These are phyloP conservation scores for Denticeps clupeoides DNA, from an alignment of 2,797 vertebrate genomes.

Conservation along the genomic window DNA sequence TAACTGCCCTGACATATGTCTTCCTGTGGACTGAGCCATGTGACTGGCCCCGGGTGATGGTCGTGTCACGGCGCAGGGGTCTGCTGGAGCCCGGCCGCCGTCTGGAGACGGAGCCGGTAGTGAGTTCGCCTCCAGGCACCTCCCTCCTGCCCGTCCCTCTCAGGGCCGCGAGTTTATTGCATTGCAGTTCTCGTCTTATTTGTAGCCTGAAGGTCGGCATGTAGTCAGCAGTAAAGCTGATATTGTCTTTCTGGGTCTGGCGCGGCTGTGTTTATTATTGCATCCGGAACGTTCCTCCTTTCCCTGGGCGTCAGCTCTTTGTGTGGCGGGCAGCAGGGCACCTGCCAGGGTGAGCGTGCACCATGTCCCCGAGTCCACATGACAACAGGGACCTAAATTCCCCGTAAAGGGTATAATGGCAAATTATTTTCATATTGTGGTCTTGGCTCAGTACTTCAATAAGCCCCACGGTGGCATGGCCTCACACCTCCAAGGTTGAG, in stretches of 20 bases:
- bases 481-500: too few relatives aligned
- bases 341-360: neutral
- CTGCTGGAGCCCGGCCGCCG: neutral
- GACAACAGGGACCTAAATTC: neutral
- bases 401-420: too few relatives aligned
- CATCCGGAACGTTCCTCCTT: neutral
- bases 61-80: too few relatives aligned
- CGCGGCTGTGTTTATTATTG: slow-evolving; percentile 2
- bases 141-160: slow-evolving; percentile 13
- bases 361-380: neutral
- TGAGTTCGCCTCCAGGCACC: neutral
- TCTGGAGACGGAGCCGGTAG: neutral
- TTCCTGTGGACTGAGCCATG: too few relatives aligned
- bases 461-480: neutral
- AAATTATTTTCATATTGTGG: neutral
- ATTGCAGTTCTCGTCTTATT: slow-evolving; percentile 10
- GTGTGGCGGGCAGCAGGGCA: neutral
- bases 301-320: slow-evolving; percentile 5
- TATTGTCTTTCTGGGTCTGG: slow-evolving; percentile 11
- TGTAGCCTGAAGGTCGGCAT: slow-evolving; percentile 23
- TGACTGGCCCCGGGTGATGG: too few relatives aligned
- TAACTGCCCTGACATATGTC: too few relatives aligned
- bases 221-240: slow-evolving; percentile 7
- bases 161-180: slow-evolving; percentile 7
- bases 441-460: neutral